These are phyloP conservation scores for Calidris pugnax DNA, from an alignment of 2,113 vertebrate species.

Conservation along the genomic window DNA sequence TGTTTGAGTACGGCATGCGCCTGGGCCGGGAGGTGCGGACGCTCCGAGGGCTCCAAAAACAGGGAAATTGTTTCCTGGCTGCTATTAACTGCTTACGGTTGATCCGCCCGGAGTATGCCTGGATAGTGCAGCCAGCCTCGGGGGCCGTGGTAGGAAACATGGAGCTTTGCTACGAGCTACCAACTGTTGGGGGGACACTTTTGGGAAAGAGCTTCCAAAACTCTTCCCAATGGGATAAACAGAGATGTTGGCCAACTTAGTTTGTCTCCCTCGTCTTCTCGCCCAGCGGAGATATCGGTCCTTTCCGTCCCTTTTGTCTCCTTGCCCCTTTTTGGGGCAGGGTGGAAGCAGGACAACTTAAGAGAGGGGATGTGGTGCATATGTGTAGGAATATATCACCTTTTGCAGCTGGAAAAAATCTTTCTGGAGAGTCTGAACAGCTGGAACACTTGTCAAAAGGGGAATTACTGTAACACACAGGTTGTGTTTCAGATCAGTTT, in stretches of 20 bases:
- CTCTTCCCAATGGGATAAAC: background rate
- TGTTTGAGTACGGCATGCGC: conserved; percentile 95
- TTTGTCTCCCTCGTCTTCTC: background rate
- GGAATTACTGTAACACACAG: background rate
- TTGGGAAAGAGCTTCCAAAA: background rate
- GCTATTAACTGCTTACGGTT: conserved; percentile 91
- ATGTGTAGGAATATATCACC: rapidly evolving
- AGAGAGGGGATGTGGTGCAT: background rate
- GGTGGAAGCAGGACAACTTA: background rate
- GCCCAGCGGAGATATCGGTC: background rate
- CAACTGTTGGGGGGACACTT: background rate
- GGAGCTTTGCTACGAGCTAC: background rate
- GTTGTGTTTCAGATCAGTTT: background rate
- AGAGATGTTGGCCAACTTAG: rapidly evolving
- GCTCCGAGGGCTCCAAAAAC: conserved; percentile 87
- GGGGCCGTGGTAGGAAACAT: conserved; percentile 79
- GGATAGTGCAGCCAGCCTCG: conserved; percentile 90
- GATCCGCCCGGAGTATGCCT: conserved; percentile 92
- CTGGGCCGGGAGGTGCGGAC: conserved; percentile 92
- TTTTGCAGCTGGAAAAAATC: background rate
- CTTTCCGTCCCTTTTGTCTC: rapidly evolving
- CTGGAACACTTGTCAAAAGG: background rate
- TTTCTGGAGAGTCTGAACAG: background rate
- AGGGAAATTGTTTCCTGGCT: conserved; percentile 91
- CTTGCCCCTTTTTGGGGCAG: background rate